These are phyloP conservation scores for Plusia festucae DNA, from an alignment of 2,888 invertebrate species.

Conservation along the genomic window DNA sequence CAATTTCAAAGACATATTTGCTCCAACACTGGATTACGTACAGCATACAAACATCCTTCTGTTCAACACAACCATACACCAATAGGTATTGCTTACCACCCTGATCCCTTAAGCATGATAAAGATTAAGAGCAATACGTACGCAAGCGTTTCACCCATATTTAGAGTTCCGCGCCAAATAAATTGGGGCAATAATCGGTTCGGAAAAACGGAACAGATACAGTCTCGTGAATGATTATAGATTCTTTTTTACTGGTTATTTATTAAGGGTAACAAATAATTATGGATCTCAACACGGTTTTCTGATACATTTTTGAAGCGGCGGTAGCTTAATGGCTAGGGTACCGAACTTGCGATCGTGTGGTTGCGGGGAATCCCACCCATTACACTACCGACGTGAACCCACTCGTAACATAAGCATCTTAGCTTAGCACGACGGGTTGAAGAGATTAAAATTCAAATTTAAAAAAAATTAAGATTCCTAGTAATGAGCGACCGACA, in stretches of 20 bases:
- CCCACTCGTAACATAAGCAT: too few relatives aligned
- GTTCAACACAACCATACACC: background rate
- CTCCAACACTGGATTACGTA: background rate
- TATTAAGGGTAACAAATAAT: background rate
- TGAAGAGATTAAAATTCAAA: too few relatives aligned
- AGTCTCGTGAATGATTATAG: conserved; percentile 2
- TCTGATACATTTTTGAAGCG: too few relatives aligned
- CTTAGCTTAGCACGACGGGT: too few relatives aligned
- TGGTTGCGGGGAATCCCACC: too few relatives aligned
- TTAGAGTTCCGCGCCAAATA: conserved; percentile 37
- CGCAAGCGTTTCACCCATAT: conserved; percentile 34
- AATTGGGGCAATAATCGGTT: conserved; percentile 46
- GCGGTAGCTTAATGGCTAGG: too few relatives aligned
- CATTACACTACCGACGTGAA: too few relatives aligned
- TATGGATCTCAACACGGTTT: too few relatives aligned
- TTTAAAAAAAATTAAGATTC: too few relatives aligned
- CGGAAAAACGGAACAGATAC: conserved; percentile 24
- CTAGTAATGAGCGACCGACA: too few relatives aligned
- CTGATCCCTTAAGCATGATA: conserved; percentile 37
- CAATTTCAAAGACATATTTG: background rate
- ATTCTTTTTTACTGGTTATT: background rate
- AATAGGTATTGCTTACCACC: conserved; percentile 21
- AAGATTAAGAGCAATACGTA: conserved; percentile 45
- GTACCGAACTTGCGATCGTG: too few relatives aligned
- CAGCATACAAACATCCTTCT: conserved; percentile 3